These are phyloP conservation scores for Dynastes hyllus DNA, from an alignment of 2,888 invertebrate species.

Conservation along the genomic window DNA sequence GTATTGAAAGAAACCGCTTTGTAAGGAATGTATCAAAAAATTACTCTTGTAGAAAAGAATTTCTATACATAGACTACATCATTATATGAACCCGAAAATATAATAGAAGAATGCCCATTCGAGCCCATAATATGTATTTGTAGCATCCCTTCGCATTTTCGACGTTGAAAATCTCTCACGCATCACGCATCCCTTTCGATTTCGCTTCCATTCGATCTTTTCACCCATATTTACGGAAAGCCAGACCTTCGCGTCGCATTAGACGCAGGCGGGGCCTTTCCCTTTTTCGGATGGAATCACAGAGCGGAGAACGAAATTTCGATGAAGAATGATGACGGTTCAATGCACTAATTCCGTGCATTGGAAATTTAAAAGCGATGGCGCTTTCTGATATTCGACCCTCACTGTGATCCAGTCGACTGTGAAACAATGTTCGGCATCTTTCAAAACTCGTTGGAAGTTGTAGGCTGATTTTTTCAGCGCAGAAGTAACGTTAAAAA, in stretches of 20 bases:
- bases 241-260: neutral
- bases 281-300: neutral
- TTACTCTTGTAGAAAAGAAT: too few species aligned
- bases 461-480: too few species aligned
- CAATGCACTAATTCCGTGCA: slow-evolving; percentile 36
- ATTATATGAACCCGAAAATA: neutral
- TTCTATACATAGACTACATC: slow-evolving; percentile 4
- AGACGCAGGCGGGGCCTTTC: neutral
- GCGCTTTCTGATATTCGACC: slow-evolving; percentile 28
- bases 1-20: too few species aligned
- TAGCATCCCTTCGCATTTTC: neutral
- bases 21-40: too few species aligned
- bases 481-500: too few species aligned
- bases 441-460: neutral
- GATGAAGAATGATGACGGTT: slow-evolving; percentile 33
- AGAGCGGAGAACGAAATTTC: slow-evolving; percentile 8
- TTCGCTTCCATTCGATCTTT: neutral
- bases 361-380: slow-evolving; percentile 47
- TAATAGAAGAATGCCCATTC: slow-evolving; percentile 2
- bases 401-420: neutral
- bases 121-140: slow-evolving; percentile 20
- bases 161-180: neutral
- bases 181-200: slow-evolving; percentile 2
- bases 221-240: neutral
- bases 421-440: neutral